Percentiles rank a stretch among this genome's conserved stretches.
Evolutionary conservation across 2,113 vertebrate genomes (phyloP).

Genomic region (Panurus biarmicus): DNA sequence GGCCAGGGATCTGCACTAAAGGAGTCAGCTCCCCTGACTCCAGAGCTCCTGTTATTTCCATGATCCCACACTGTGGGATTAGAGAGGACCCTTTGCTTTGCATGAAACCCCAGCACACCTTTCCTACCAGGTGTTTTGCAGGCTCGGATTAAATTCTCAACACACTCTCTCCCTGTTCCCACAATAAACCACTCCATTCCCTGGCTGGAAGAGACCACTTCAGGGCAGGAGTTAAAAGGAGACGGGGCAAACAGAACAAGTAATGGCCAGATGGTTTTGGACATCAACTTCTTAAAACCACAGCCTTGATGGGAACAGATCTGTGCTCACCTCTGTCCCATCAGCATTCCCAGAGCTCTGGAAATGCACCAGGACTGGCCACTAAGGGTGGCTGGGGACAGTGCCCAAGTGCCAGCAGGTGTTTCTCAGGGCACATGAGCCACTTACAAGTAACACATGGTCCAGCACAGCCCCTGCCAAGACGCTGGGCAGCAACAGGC

Average conservation of each 20-base stretch:
- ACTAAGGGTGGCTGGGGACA: accelerated
- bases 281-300: not conserved
- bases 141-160: not conserved
- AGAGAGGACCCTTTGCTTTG: not conserved
- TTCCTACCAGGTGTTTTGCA: not conserved
- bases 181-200: not conserved
- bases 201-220: not conserved
- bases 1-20: not conserved
- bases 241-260: not conserved
- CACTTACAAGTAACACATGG: not conserved
- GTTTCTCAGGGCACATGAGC: not conserved
- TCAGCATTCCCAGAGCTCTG: not conserved
- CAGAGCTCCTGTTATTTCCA: not conserved
- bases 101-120: not conserved
- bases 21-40: not conserved
- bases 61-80: not conserved
- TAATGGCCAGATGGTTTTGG: not conserved
- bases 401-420: not conserved
- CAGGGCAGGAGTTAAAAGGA: not conserved
- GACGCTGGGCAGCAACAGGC: not conserved
- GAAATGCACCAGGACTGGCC: not conserved
- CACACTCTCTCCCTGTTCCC: not conserved
- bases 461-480: not conserved
- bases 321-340: accelerated
- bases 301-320: accelerated